Percentiles rank a stretch among this genome's conserved stretches.
These are phyloP conservation scores for Recurvirostra avosetta DNA, from an alignment of 2,113 vertebrate genomes.

Conservation along the genomic window DNA sequence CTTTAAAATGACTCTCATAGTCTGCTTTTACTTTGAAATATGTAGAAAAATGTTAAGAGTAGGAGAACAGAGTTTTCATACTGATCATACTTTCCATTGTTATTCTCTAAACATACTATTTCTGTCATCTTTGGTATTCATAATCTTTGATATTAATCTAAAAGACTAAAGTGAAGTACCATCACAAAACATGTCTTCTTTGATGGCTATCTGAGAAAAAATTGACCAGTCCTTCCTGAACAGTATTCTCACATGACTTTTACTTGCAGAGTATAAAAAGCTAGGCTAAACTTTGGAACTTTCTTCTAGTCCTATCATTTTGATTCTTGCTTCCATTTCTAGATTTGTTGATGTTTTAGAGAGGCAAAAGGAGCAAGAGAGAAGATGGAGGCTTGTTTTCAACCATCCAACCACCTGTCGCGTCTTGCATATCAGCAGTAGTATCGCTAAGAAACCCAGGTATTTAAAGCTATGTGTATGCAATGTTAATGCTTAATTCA, in stretches of 20 bases:
- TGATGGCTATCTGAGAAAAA: neutral
- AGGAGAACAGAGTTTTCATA: neutral
- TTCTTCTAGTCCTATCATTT: neutral
- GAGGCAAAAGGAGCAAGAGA: neutral
- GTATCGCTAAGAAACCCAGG: neutral
- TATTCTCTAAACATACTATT: neutral
- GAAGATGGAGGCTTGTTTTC: neutral
- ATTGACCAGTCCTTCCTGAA: neutral
- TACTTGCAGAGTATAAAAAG: neutral
- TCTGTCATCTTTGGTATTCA: neutral
- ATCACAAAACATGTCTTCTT: neutral
- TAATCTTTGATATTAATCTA: neutral
- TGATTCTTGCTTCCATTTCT: neutral
- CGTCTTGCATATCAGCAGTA: neutral
- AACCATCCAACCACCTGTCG: neutral
- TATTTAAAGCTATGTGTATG: neutral
- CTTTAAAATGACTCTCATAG: neutral
- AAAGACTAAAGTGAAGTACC: neutral
- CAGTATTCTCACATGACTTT: neutral
- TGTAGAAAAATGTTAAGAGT: neutral
- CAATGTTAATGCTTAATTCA: neutral
- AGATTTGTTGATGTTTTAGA: neutral
- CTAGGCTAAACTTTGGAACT: neutral
- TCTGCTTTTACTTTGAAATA: neutral
- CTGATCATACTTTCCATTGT: neutral